These are phyloP conservation scores for Lynx canadensis DNA, from an alignment of 2,113 vertebrate species.

Conservation along the genomic window DNA sequence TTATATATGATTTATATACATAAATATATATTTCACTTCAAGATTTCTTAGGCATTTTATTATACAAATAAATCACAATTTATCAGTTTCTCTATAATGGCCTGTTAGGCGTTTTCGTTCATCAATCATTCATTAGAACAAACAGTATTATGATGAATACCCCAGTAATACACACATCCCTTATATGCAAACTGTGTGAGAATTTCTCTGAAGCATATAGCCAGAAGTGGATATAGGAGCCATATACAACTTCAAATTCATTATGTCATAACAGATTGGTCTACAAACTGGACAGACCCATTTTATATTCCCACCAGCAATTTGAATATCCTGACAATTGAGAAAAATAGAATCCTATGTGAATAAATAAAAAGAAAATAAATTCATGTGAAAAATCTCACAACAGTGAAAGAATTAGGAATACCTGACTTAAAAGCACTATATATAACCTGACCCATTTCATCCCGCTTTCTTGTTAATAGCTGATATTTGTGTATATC, in stretches of 20 bases:
- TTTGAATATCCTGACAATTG: background rate
- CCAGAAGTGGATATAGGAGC: background rate
- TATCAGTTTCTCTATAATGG: background rate
- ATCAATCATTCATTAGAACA: background rate
- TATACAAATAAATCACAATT: background rate
- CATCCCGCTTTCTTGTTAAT: background rate
- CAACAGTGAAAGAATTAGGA: background rate
- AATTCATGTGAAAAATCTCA: background rate
- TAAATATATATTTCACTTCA: background rate
- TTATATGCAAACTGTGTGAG: background rate
- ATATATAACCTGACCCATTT: background rate
- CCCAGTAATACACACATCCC: background rate
- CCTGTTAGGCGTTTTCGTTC: background rate
- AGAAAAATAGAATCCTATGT: background rate
- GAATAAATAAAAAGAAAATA: background rate
- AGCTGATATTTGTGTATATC: background rate
- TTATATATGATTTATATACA: too few relatives aligned
- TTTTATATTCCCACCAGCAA: background rate
- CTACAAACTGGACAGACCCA: background rate
- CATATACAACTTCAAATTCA: background rate
- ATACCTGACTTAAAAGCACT: background rate
- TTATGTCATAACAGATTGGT: background rate
- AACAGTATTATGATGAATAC: background rate
- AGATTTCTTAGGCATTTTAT: background rate
- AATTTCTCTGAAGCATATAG: background rate